Evolutionary conservation across 2,888 invertebrate species (phyloP), one percentile per base, ranked within the genome.

Genomic region (Campoletis raptor): DNA sequence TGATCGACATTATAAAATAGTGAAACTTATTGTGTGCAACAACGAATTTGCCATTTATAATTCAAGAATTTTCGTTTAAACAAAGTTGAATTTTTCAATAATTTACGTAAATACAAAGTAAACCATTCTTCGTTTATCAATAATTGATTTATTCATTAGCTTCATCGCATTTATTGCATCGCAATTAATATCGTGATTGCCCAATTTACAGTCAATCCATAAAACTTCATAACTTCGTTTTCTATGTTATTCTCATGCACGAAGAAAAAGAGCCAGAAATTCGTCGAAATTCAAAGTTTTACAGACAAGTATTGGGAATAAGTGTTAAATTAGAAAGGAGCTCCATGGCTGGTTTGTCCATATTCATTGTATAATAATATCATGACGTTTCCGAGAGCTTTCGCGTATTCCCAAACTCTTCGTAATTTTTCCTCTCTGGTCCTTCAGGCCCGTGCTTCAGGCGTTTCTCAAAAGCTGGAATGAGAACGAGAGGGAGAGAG

Each of bases 401-500:
- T 24, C 12, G 61, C 30, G 15, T 61, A 61, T 61, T 7, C 61
- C 15, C 30, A 9, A 61, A 61, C 61, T 30, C 30, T 30, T 2
- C 15, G 30, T 61, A 15, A 30, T 61, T 61, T 61, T 30, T 30
- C 61, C 61, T 61, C 15, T 30, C 1, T 15, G 42, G 10, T 48
- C 18, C 70, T 48, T 48, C 48, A 24, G 70, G 70, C 30, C 30
- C 45, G 30, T 30, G 30, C 70, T 70, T 24, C 48, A 30, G 42
- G 48, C 48, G 42, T 48, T 45, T 70, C 48, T 12, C 42, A 30
- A 72, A 30, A 72, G 74, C 57, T 64, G n/a, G 30, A 57, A 64
- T 37, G 74, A 45, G 64, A 36, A 24, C 9, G 57, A 52, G 21
- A 70, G 78, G 86, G 80, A 83, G 72, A 89, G 69, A 67, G 42